These are phyloP conservation scores for Ectemnius lituratus DNA, from an alignment of 2,888 invertebrate species.

Conservation along the genomic window DNA sequence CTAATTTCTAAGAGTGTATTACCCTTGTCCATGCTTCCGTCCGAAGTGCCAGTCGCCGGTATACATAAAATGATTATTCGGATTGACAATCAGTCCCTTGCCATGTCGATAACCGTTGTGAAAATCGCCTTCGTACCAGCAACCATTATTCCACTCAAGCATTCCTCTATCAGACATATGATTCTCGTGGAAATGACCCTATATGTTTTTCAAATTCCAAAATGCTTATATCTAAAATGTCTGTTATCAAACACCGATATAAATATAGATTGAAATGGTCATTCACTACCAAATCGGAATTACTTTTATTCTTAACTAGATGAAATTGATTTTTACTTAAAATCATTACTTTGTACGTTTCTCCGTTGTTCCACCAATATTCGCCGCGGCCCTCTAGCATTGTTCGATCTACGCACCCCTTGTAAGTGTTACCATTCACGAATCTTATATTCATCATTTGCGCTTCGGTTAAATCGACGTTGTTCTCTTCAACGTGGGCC, in stretches of 20 bases:
- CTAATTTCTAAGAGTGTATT: constrained; percentile 24
- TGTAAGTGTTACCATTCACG: constrained; percentile 81
- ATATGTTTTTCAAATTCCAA: constrained; percentile 14
- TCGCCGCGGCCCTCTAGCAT: constrained; percentile 82
- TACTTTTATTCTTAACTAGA: too few species aligned
- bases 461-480: background rate
- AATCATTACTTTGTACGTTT: constrained; percentile 74
- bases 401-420: constrained; percentile 80
- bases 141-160: constrained; percentile 80
- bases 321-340: too few species aligned
- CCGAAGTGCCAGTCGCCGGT: constrained; percentile 77
- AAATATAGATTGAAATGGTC: too few species aligned
- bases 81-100: constrained; percentile 67
- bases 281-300: too few species aligned
- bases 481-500: background rate
- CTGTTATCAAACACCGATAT: too few species aligned
- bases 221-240: constrained; percentile 5
- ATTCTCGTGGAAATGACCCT: constrained; percentile 82
- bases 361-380: constrained; percentile 81
- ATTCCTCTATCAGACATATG: constrained; percentile 80
- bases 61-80: constrained; percentile 66
- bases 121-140: constrained; percentile 82
- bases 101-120: constrained; percentile 79
- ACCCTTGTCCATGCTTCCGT: constrained; percentile 76
- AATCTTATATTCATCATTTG: constrained; percentile 77